Evolutionary conservation across 2,888 invertebrate genomes (phyloP).

Genomic region (Catocala fraxini): DNA sequence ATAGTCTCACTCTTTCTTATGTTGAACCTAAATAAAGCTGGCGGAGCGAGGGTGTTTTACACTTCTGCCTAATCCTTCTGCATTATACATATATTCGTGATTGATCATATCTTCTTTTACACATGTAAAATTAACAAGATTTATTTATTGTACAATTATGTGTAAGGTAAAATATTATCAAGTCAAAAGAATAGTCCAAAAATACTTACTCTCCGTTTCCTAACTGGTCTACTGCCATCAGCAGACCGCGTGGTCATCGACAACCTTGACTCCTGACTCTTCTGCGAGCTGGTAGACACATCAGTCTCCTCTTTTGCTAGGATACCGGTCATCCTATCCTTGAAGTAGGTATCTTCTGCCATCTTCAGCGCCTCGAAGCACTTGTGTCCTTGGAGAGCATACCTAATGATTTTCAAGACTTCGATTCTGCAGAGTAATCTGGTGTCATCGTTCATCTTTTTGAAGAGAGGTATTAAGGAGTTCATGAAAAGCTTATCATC

Average conservation of each 20-base stretch:
- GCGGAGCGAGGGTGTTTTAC: no score
- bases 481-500: slow-evolving; percentile 83
- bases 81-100: no score
- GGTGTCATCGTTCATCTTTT: slow-evolving; percentile 82
- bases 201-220: slow-evolving; percentile 73
- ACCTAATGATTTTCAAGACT: slow-evolving; percentile 77
- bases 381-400: slow-evolving; percentile 76
- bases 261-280: slow-evolving; percentile 61
- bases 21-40: no score
- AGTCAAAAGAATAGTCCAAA: neutral
- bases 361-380: slow-evolving; percentile 72
- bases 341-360: slow-evolving; percentile 72
- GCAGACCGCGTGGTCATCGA: slow-evolving; percentile 81
- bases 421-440: slow-evolving; percentile 77
- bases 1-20: no score
- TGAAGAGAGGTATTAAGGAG: slow-evolving; percentile 77
- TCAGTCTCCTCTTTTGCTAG: slow-evolving; percentile 64
- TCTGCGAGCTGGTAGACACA: slow-evolving; percentile 42
- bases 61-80: no score
- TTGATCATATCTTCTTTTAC: no score
- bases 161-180: neutral
- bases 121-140: no score
- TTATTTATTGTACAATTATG: no score
- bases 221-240: slow-evolving; percentile 76
- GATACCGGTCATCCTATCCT: slow-evolving; percentile 63